Conservation (phyloP, 1,140 invertebrate genomes). For the Pentalonia nigronervosa region DNA sequence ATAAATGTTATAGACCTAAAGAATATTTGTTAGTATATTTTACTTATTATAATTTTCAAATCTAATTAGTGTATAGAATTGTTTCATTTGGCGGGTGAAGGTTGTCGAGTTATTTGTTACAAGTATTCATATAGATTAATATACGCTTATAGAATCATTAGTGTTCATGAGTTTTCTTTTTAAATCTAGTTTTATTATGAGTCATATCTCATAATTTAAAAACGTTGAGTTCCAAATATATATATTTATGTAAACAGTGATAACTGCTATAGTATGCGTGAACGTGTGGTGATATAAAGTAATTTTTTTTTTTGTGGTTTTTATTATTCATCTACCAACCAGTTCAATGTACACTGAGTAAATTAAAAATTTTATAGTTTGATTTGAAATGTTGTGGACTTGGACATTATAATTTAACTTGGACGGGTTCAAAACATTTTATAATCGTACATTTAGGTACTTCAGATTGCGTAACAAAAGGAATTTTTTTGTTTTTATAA, state of each 20-base stretch:
- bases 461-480: not conserved
- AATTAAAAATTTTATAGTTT: not conserved
- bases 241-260: not conserved
- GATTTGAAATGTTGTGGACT: not conserved
- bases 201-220: not conserved
- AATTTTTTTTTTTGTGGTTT: not conserved
- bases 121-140: not conserved
- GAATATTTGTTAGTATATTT: not conserved
- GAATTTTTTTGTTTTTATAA: not conserved
- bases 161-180: too few species aligned
- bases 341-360: not conserved
- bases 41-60: not conserved
- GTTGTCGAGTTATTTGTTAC: not conserved
- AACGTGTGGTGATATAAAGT: not conserved
- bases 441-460: constrained; percentile 27
- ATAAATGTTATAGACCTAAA: not conserved
- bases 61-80: not conserved
- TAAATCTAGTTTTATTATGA: not conserved
- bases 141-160: not conserved
- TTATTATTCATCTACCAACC: not conserved
- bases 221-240: not conserved
- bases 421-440: not conserved
- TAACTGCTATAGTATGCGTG: not conserved
- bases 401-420: not conserved
- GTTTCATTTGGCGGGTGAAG: too few species aligned